These are phyloP conservation scores for Triops cancriformis DNA, from an alignment of 1,140 invertebrate species.

Conservation along the genomic window DNA sequence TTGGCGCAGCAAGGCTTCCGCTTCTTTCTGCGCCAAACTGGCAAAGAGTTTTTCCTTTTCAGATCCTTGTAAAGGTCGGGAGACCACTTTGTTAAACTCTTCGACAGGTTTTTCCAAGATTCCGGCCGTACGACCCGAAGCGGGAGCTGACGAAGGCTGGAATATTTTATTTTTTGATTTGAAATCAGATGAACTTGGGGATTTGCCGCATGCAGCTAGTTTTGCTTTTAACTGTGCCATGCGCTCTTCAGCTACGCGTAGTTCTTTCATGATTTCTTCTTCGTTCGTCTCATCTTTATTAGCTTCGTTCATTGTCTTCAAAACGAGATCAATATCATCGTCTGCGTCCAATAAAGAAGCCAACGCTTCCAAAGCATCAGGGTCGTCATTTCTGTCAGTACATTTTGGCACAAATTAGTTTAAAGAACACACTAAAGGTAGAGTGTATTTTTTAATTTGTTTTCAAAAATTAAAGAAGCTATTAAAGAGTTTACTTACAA, in stretches of 20 bases:
- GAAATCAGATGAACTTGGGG: not conserved
- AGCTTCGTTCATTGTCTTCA: not conserved
- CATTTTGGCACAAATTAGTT: not conserved
- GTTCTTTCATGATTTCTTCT: not conserved
- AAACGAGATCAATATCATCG: not conserved
- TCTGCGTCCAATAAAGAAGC: not conserved
- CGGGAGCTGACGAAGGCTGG: not conserved
- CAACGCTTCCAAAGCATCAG: not conserved
- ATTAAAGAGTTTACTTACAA: no score
- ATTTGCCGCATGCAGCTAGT: not conserved
- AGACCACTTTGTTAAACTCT: not conserved
- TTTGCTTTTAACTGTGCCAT: not conserved
- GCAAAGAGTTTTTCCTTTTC: not conserved
- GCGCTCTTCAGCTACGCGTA: not conserved
- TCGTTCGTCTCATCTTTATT: not conserved
- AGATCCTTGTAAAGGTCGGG: not conserved
- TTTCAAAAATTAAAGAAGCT: no score
- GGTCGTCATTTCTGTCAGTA: conserved; percentile 34
- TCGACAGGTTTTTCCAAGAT: not conserved
- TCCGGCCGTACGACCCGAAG: not conserved
- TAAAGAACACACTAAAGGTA: not conserved
- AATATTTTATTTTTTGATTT: not conserved
- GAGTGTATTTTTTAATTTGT: not conserved
- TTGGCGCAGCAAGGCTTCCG: not conserved
- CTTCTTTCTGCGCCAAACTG: not conserved